These are phyloP conservation scores for Neria commutata DNA, from an alignment of 2,888 invertebrate genomes.

Conservation along the genomic window DNA sequence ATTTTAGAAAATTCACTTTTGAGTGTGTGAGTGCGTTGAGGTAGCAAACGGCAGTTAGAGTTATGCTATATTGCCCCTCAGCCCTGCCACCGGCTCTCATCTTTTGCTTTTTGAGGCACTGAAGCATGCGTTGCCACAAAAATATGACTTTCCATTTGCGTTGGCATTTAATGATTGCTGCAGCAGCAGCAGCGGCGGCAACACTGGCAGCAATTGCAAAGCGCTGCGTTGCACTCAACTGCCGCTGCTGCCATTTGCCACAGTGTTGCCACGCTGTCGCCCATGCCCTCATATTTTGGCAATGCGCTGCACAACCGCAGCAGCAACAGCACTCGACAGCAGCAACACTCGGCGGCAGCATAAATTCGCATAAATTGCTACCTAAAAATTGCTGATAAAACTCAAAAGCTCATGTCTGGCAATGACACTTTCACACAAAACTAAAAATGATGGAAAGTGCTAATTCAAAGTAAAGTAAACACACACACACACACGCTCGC, in stretches of 20 bases:
- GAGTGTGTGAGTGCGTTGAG: too few species aligned
- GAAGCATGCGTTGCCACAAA: too few species aligned
- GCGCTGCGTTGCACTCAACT: background rate
- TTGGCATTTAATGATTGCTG: background rate
- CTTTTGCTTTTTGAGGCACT: too few species aligned
- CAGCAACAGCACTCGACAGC: background rate
- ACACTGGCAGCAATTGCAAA: too few species aligned
- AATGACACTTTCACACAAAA: slow-evolving; percentile 1
- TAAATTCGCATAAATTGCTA: slow-evolving; percentile 14
- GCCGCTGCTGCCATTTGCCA: background rate
- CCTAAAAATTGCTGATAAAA: slow-evolving; percentile 5
- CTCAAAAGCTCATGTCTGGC: slow-evolving; percentile 8
- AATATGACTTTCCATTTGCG: background rate
- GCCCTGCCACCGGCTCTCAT: too few species aligned
- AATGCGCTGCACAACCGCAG: too few species aligned
- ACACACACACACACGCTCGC: background rate
- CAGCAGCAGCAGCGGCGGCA: too few species aligned
- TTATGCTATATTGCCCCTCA: too few species aligned
- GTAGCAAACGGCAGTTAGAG: too few species aligned
- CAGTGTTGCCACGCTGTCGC: background rate
- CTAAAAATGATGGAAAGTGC: slow-evolving; percentile 16
- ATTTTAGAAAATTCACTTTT: too few species aligned
- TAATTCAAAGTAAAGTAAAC: slow-evolving; percentile 12
- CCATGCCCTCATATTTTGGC: too few species aligned
- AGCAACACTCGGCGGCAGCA: background rate